phyloP scores from a whole-genome alignment of 2,113 vertebrate genomes.

The Cyprinodon tularosa region DNA sequence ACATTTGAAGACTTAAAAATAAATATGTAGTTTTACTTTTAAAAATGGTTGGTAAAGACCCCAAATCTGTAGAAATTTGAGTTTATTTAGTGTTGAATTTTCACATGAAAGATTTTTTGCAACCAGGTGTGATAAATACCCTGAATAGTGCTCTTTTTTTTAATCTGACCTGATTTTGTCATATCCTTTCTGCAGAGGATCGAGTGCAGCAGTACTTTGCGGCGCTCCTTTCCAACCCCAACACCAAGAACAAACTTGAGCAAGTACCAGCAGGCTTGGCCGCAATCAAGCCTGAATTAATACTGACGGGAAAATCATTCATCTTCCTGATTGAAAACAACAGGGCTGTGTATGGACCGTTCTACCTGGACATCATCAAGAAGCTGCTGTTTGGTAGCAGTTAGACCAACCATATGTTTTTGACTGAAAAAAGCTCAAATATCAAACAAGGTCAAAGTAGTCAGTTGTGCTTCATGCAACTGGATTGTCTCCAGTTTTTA shows the following conservation, averaged over 20 bases:
- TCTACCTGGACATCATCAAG: slow-evolving; percentile 90
- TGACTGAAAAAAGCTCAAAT: neutral
- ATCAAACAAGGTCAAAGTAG: neutral
- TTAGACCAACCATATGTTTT: neutral
- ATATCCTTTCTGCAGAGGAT: slow-evolving; percentile 81
- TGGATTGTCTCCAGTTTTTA: neutral
- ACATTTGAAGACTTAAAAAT: no score
- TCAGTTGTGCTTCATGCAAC: neutral
- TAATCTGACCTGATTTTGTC: neutral
- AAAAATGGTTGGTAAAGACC: no score
- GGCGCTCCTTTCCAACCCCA: slow-evolving; percentile 81
- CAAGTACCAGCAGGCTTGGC: slow-evolving; percentile 84
- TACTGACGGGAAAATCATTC: slow-evolving; percentile 82
- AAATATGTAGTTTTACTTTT: no score
- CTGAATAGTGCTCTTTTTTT: neutral
- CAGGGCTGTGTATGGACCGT: slow-evolving; percentile 90
- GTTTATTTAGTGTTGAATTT: no score
- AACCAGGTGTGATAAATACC: neutral
- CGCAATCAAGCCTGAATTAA: slow-evolving; percentile 85
- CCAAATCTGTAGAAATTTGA: no score
- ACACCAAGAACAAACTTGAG: slow-evolving; percentile 77
- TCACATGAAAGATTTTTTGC: no score
- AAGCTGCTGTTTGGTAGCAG: slow-evolving; percentile 84
- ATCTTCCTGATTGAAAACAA: slow-evolving; percentile 89
- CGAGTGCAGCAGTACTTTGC: slow-evolving; percentile 87